Conservation (phyloP, 1,140 invertebrate species). For the Drosophila yakuba region DNA sequence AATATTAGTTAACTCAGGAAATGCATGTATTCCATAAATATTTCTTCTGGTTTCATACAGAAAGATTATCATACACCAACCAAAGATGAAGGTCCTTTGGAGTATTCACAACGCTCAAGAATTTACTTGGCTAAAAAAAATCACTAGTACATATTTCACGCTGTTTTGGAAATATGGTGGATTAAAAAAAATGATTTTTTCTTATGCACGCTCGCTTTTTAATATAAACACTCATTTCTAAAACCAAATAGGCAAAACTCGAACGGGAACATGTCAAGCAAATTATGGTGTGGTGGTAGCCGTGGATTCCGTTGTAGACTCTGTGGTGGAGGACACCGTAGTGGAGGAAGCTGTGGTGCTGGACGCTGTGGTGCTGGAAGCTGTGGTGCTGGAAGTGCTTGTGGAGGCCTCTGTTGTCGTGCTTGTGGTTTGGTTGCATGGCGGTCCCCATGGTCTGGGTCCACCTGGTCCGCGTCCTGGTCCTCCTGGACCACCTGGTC, state of each 20-base stretch:
- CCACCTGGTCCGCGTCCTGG: conserved; percentile 14
- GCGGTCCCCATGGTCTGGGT: conserved; percentile 24
- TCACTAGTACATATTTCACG: no score
- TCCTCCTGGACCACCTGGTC: conserved; percentile 15
- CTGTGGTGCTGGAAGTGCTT: background rate
- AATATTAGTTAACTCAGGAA: background rate
- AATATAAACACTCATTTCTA: background rate
- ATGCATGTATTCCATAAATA: background rate
- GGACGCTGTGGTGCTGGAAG: background rate
- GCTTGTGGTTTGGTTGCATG: conserved; percentile 24
- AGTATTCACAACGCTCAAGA: background rate
- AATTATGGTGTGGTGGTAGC: background rate
- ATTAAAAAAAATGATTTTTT: background rate
- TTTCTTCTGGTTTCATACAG: background rate
- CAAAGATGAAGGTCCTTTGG: background rate
- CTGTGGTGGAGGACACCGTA: conserved; percentile 5
- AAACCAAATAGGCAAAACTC: background rate
- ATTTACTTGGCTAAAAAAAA: background rate
- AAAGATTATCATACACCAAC: background rate
- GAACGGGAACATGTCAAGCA: background rate
- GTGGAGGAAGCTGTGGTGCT: background rate
- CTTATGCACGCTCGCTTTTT: conserved; percentile 26
- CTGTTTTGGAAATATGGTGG: no score
- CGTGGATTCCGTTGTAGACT: background rate
- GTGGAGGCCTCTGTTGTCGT: conserved; percentile 18